phyloP scores from a whole-genome alignment of 2,888 invertebrate species.

The Odontocolon sp. region DNA sequence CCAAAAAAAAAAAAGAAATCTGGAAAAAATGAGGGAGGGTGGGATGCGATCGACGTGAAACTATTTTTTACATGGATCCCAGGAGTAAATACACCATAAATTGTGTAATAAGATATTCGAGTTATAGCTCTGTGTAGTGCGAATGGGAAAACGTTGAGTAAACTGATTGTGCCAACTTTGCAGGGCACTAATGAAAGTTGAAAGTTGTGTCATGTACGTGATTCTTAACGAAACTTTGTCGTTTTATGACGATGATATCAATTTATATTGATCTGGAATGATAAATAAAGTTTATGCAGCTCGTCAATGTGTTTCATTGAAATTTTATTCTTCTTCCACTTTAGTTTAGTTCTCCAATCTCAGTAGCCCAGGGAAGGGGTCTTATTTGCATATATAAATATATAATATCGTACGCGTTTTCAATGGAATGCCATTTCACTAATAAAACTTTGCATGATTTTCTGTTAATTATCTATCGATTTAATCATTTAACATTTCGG shows the following conservation, averaged over 20 bases:
- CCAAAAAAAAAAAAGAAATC: constrained; percentile 30
- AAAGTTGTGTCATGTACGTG: constrained; percentile 44
- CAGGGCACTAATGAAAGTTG: too few species aligned
- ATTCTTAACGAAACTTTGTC: constrained; percentile 51
- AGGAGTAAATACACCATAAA: constrained; percentile 49
- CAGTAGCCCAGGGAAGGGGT: constrained; percentile 24
- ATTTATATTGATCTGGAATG: constrained; percentile 61
- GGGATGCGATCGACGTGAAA: constrained; percentile 53
- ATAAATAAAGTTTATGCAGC: constrained; percentile 64
- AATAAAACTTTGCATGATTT: constrained; percentile 52
- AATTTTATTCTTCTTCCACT: constrained; percentile 54
- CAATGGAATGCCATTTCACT: constrained; percentile 40
- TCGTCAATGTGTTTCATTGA: constrained; percentile 61
- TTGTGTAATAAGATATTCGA: constrained; percentile 46
- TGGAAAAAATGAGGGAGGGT: too few species aligned
- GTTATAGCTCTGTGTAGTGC: constrained; percentile 57
- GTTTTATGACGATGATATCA: constrained; percentile 50
- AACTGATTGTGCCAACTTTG: constrained; percentile 58
- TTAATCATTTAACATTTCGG: background rate
- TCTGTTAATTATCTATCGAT: constrained; percentile 36
- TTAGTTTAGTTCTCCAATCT: constrained; percentile 49
- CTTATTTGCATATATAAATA: background rate
- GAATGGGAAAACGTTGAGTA: constrained; percentile 29
- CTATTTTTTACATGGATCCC: constrained; percentile 60
- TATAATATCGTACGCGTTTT: constrained; percentile 5